Conservation (phyloP, 1,140 invertebrate species). For the Episyrphus balteatus region DNA sequence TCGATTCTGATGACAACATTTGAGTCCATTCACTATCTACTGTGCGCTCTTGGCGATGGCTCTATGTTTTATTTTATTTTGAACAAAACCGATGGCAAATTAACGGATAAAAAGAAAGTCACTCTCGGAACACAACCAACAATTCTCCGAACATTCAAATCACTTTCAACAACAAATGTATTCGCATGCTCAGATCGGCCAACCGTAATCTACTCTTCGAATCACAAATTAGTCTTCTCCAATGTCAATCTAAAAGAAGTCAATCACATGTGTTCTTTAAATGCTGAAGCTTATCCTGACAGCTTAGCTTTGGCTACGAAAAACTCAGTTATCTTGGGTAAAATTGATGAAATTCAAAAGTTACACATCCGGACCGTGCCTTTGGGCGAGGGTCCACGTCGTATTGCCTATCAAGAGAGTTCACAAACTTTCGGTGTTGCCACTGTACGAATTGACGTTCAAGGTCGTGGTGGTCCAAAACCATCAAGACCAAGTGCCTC, state of each 20-base stretch:
- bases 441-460: slow-evolving; percentile 77
- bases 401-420: slow-evolving; percentile 90
- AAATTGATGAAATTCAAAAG: slow-evolving; percentile 98
- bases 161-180: slow-evolving; percentile 88
- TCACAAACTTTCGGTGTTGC: slow-evolving; percentile 93
- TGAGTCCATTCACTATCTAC: slow-evolving; percentile 81
- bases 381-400: slow-evolving; percentile 81
- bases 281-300: slow-evolving; percentile 88
- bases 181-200: slow-evolving; percentile 98
- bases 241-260: slow-evolving; percentile 99
- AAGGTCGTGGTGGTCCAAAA: slow-evolving; percentile 55
- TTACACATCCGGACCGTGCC: slow-evolving; percentile 92
- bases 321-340: slow-evolving; percentile 88
- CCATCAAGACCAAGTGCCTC: slow-evolving; percentile 66
- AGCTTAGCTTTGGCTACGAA: slow-evolving; percentile 90
- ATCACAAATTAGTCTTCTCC: slow-evolving; percentile 97
- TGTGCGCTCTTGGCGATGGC: slow-evolving; percentile 93
- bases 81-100: slow-evolving; percentile 54
- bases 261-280: slow-evolving; percentile 95
- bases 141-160: slow-evolving; percentile 80
- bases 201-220: slow-evolving; percentile 97
- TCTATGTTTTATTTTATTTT: slow-evolving; percentile 94
- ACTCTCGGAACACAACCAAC: slow-evolving; percentile 96
- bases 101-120: slow-evolving; percentile 81
- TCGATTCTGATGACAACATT: slow-evolving; percentile 91